These are phyloP conservation scores for Chondrosia reniformis DNA, from an alignment of 37 sponge, comb jelly and placozoan species.

Conservation along the genomic window DNA sequence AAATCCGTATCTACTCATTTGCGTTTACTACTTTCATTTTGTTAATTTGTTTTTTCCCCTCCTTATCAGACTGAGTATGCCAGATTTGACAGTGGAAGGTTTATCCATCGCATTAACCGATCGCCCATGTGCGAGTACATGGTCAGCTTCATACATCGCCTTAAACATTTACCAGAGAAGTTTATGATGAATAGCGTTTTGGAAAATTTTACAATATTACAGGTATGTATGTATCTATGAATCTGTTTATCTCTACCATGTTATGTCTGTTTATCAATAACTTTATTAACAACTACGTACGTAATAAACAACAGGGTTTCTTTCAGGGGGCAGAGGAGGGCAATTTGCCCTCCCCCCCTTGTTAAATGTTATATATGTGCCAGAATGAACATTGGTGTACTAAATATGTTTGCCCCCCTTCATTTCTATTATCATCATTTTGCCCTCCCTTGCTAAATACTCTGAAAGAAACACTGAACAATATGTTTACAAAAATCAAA, in stretches of 20 bases:
- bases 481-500: too few species aligned
- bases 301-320: too few species aligned
- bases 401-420: too few species aligned
- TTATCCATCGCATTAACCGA: slow-evolving; percentile 78
- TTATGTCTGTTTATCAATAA: too few species aligned
- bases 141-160: slow-evolving; percentile 92
- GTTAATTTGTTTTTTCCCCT: neutral
- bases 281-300: too few species aligned
- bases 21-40: neutral
- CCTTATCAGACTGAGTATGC: slow-evolving; percentile 74
- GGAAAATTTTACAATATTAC: slow-evolving; percentile 96
- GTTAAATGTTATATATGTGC: too few species aligned
- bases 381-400: too few species aligned
- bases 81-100: slow-evolving; percentile 69
- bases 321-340: too few species aligned
- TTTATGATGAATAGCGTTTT: slow-evolving; percentile 97
- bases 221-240: slow-evolving; percentile 49
- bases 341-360: too few species aligned
- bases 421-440: too few species aligned
- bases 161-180: slow-evolving; percentile 84
- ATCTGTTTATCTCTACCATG: neutral
- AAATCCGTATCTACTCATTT: neutral
- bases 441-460: too few species aligned
- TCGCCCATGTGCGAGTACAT: slow-evolving; percentile 98
- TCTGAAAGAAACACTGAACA: too few species aligned